Evolutionary conservation across 2,888 invertebrate genomes (phyloP), one percentile per base, ranked within the genome.

Genomic region (Drosophila antonietae): DNA sequence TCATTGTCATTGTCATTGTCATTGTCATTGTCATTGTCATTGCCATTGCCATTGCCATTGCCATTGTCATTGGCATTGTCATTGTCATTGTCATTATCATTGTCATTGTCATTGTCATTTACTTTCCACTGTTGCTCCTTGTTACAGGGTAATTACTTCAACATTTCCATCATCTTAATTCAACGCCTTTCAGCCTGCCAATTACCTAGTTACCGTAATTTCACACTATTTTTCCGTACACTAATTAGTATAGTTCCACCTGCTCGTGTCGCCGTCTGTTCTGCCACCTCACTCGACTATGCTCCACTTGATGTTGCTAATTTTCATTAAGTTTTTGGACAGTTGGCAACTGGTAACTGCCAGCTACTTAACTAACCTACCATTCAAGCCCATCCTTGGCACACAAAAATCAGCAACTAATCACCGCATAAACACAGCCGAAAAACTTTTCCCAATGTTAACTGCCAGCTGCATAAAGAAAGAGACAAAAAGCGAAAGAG

Each of bases 351-450:
- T 23, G n/a, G 33, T 43, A 57, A 57, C 43, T 47, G 47, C 39
- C 39, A 64, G 57, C 72, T 78, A 47, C 64, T 71, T 78, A 73
- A 71, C 69, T 63, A 68, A 65, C 58, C 75, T 53, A 47, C 52
- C 39, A 71, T 75, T 78, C 61, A 56, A 57, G 73, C 64, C 56
- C 57, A 78, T 78, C 55, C 64, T 62, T 57, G 59, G 61, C 70
- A 64, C 73, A 76, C 78, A 81, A 78, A 81, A 80, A 80, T 80
- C 76, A 71, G 47, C 64, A 76, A 81, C 80, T 80, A 82, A 84
- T 82, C 74, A 76, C 76, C 68, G 79, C 74, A 79, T 79, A 80
- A 79, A 80, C 68, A 73, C 59, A 70, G 76, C 56, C 77, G 44
- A 78, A 79, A 78, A 80, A 80, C 73, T 81, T 81, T 78, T 53